phyloP scores from a whole-genome alignment of 2,113 vertebrate species.

The Macroglossus sobrinus region DNA sequence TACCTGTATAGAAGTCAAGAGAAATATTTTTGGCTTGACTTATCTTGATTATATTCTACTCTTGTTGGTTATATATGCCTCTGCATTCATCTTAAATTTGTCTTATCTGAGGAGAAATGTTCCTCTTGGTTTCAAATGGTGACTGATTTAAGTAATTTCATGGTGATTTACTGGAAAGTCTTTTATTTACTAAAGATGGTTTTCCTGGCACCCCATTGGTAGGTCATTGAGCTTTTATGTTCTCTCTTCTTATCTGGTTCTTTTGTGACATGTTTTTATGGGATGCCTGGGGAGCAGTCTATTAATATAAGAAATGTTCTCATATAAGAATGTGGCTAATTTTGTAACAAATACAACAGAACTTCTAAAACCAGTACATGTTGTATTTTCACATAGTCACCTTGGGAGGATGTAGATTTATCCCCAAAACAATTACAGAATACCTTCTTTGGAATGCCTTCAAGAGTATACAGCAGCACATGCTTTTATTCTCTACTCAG shows the following conservation, averaged over 20 bases:
- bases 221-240: constrained; percentile 16
- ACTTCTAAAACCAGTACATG: not conserved
- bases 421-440: not conserved
- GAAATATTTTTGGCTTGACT: constrained; percentile 3
- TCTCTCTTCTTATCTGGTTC: constrained; percentile 34
- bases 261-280: constrained; percentile 12
- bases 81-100: constrained; percentile 17
- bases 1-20: not conserved
- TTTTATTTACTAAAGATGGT: constrained; percentile 41
- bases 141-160: constrained; percentile 46
- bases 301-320: constrained; percentile 14
- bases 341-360: not conserved
- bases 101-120: constrained; percentile 11
- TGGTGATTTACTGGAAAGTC: not conserved
- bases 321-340: not conserved
- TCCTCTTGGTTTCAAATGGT: constrained; percentile 27
- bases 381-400: not conserved
- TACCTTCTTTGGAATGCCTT: not conserved
- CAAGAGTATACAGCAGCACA: not conserved
- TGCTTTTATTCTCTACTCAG: not conserved
- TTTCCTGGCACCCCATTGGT: not conserved
- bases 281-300: not conserved
- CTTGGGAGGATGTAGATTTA: not conserved
- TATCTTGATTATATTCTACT: constrained; percentile 25
- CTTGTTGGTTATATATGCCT: not conserved